Base-by-base conservation (phyloP, 2,113 vertebrate genomes). In the Cavia porcellus region DNA sequence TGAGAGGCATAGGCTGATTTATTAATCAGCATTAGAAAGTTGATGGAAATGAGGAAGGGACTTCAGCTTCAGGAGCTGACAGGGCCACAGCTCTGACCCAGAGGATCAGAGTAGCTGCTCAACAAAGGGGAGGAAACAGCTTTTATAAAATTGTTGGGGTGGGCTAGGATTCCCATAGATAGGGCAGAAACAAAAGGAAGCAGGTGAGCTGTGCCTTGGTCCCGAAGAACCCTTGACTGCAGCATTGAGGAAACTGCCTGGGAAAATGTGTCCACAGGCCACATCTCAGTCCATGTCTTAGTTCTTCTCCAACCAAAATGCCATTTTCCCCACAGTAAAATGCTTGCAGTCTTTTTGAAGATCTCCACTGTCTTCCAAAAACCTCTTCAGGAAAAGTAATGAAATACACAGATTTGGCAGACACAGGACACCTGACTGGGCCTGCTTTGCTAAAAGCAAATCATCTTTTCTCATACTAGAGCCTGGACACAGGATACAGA, bases 271-370 rank as follows among this genome's bases (percentile, higher is more conserved):
- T 62, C 72, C 90, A 92, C 74, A 92, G 17, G 25, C n/a, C 38
- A 59, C 59, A 52, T 9, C 7, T 8, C 25, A 52, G 80, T 72
- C 42, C 42, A 70, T 52, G 72, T 64, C 17, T 89, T 17, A 82
- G 72, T 25, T 92, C 62, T 86, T 62, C n/a, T 62, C 62, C n/a
- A 81, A 47, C 55, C 74, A 89, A 96, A 72, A 89, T 57, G 20
- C 14, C 45, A 62, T 6, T 64, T 80, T 64, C n/a, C 55, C 47
- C 70, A 72, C 22, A 55, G 61, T 57, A 38, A 87, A 87, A 83
- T 68, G 28, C 47, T 74, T 72, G 35, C n/a, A 38, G 28, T 61
- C n/a, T 75, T 42, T 70, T 77, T 15, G 42, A 68, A 84, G 11
- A 13, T 87, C 83, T 68, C 32, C 38, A 50, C 47, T 22, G 11